phyloP scores from a whole-genome alignment of 2,888 invertebrate genomes.

The Ischnus inquisitorius region DNA sequence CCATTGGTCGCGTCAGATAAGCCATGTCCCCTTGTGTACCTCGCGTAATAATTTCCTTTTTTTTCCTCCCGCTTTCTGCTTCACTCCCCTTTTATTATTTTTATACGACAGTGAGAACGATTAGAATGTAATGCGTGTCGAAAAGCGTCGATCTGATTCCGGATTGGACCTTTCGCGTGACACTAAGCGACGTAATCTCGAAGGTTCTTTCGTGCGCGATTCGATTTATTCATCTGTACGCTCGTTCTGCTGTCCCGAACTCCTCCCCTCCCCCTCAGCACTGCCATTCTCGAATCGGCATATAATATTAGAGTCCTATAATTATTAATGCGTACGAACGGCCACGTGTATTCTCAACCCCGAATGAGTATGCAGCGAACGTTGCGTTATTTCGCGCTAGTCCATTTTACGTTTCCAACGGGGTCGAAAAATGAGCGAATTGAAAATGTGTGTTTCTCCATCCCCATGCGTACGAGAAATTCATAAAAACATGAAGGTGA shows the following conservation, averaged over 20 bases:
- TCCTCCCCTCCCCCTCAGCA: neutral
- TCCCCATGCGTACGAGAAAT: neutral
- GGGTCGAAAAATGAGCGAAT: neutral
- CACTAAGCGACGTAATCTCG: conserved; percentile 3
- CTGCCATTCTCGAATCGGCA: conserved; percentile 23
- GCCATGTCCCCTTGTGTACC: neutral
- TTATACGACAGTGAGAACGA: conserved; percentile 8
- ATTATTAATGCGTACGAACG: conserved; percentile 58
- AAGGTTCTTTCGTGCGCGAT: conserved; percentile 1
- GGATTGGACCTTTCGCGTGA: neutral
- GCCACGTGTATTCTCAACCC: conserved; percentile 20
- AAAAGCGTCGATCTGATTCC: conserved; percentile 6
- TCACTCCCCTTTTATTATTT: neutral
- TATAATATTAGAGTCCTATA: conserved; percentile 45
- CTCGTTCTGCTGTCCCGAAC: neutral
- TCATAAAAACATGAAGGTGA: conserved; percentile 22
- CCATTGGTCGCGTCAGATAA: conserved; percentile 10
- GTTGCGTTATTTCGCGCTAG: too few relatives aligned
- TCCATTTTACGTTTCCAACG: too few relatives aligned
- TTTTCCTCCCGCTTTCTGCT: neutral
- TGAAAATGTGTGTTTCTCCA: neutral
- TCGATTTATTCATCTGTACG: conserved; percentile 20
- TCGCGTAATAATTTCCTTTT: neutral
- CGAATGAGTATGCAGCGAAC: neutral
- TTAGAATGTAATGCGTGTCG: conserved; percentile 9